A percentile compares a stretch with the other conserved stretches of the same genome.
Conservation (phyloP, 2,888 invertebrate species). For the Cheilosia grossa region DNA sequence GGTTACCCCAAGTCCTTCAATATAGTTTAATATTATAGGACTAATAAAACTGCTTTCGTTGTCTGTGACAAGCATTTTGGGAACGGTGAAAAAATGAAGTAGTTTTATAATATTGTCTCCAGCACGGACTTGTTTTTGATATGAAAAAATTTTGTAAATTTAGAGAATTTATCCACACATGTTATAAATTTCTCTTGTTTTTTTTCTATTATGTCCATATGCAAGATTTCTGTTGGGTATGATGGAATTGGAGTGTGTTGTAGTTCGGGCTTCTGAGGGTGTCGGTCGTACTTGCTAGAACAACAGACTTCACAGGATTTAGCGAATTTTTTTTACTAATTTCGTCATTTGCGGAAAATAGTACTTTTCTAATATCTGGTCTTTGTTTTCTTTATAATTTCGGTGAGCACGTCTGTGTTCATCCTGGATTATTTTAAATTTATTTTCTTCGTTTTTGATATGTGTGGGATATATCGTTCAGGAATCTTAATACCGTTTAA, state of each 20-base stretch:
- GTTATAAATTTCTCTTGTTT: constrained; percentile 27
- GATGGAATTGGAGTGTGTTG: constrained; percentile 32
- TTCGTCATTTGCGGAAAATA: constrained; percentile 34
- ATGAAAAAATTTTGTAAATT: constrained; percentile 23
- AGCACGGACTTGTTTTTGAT: constrained; percentile 20
- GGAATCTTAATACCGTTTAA: constrained; percentile 47
- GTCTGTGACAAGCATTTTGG: constrained; percentile 28
- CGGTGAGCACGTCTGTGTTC: constrained; percentile 22
- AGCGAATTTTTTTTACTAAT: constrained; percentile 15
- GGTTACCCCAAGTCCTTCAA: constrained; percentile 60
- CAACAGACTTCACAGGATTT: constrained; percentile 20
- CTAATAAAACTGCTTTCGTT: constrained; percentile 33
- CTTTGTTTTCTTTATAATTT: constrained; percentile 24
- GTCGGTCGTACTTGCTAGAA: constrained; percentile 23
- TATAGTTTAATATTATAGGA: constrained; percentile 47
- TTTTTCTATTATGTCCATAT: constrained; percentile 32
- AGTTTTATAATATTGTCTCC: constrained; percentile 30
- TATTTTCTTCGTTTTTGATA: constrained; percentile 29
- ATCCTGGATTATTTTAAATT: constrained; percentile 27
- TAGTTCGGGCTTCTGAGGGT: constrained; percentile 23
- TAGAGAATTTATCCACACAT: constrained; percentile 29
- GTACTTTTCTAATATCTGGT: constrained; percentile 21
- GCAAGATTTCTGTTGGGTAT: constrained; percentile 28
- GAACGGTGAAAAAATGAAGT: constrained; percentile 20
- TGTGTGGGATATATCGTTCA: constrained; percentile 45